These are phyloP conservation scores for Micrastur ruficollis DNA, from an alignment of 2,797 vertebrate species.

Conservation along the genomic window DNA sequence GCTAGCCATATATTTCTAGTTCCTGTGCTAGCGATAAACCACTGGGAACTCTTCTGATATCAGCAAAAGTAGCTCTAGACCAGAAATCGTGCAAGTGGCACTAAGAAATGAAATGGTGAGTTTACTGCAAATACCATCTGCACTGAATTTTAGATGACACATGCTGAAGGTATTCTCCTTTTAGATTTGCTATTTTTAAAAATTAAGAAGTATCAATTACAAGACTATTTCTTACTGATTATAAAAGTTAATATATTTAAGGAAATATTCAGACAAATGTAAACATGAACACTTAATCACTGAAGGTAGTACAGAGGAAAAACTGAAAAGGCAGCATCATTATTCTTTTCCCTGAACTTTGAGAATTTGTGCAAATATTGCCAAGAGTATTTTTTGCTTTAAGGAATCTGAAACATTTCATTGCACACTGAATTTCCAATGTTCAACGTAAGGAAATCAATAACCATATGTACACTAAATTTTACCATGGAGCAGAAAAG, in stretches of 20 bases:
- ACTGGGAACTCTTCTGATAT: neutral
- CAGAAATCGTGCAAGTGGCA: neutral
- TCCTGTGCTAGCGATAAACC: neutral
- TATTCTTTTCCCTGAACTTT: neutral
- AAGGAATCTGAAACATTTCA: neutral
- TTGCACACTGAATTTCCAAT: neutral
- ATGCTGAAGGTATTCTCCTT: neutral
- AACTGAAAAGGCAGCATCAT: neutral
- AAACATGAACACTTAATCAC: neutral
- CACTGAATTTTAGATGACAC: neutral
- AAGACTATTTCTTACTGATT: neutral
- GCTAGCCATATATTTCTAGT: neutral
- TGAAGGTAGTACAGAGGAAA: neutral
- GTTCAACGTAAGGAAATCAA: neutral
- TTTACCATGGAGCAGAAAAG: neutral
- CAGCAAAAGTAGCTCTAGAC: neutral
- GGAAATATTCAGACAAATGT: neutral
- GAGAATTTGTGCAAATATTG: neutral
- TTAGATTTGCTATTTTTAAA: neutral
- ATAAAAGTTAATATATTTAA: neutral
- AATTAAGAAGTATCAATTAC: neutral
- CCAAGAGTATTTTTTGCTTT: neutral
- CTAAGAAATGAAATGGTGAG: neutral
- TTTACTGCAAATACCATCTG: neutral
- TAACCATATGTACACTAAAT: neutral